A percentile compares a stretch with the other conserved stretches of the same genome.
Conservation (phyloP, 1,140 invertebrate genomes). For the Nymphalis io region DNA sequence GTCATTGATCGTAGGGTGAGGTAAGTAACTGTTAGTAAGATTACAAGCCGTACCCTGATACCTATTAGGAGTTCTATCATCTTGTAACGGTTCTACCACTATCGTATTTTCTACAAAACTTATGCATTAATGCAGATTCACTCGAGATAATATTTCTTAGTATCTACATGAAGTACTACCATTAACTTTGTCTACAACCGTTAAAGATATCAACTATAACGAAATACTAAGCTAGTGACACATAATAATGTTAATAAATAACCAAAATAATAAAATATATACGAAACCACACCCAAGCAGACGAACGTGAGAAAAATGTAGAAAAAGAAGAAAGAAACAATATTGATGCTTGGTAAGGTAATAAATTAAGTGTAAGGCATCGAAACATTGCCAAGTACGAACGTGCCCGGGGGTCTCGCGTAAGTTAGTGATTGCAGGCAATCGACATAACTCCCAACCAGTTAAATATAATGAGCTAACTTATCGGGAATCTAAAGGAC, state of each 20-base stretch:
- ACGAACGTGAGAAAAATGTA: slow-evolving; percentile 20
- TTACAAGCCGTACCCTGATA: slow-evolving; percentile 50
- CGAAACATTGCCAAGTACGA: slow-evolving; percentile 31
- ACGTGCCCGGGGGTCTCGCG: slow-evolving; percentile 29
- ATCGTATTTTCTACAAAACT: slow-evolving; percentile 40
- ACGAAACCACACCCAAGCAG: background rate
- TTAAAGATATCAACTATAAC: no score
- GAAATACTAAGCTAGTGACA: no score
- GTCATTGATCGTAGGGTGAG: slow-evolving; percentile 40
- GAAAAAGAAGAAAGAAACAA: slow-evolving; percentile 11
- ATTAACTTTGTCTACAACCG: background rate
- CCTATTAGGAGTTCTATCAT: slow-evolving; percentile 59
- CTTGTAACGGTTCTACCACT: slow-evolving; percentile 59
- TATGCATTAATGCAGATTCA: slow-evolving; percentile 32
- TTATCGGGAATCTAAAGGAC: slow-evolving; percentile 23
- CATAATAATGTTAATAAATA: background rate
- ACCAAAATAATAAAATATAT: background rate
- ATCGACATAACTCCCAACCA: slow-evolving; percentile 33
- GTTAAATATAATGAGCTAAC: slow-evolving; percentile 38
- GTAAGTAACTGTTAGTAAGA: slow-evolving; percentile 59
- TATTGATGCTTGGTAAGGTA: slow-evolving; percentile 11
- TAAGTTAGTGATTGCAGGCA: slow-evolving; percentile 30
- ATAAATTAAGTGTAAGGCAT: slow-evolving; percentile 29
- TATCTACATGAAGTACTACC: background rate
- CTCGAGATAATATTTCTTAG: slow-evolving; percentile 12